Evolutionary conservation across 2,113 vertebrate species (phyloP).

Genomic region (Delphinapterus leucas): DNA sequence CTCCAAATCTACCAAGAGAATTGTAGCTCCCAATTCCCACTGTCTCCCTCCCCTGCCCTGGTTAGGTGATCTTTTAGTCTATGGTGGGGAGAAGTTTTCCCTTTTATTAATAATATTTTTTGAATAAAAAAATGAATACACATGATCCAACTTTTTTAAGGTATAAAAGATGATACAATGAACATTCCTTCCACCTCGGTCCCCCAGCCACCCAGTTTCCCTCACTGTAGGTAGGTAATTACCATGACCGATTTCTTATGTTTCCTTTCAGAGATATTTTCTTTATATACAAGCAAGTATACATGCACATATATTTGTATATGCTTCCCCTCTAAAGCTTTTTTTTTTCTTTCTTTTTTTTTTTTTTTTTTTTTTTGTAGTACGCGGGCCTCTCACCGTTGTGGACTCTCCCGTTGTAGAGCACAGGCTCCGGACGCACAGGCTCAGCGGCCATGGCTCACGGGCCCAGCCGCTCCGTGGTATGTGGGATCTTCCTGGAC

Average conservation of each 20-base stretch:
- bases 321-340: neutral
- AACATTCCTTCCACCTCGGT: neutral
- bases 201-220: neutral
- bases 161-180: neutral
- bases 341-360: neutral
- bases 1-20: neutral
- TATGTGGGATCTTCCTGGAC: too few species aligned
- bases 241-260: neutral
- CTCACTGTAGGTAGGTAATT: neutral
- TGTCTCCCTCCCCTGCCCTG: neutral
- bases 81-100: neutral
- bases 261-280: neutral
- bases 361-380: too few species aligned
- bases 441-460: too few species aligned
- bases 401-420: too few species aligned
- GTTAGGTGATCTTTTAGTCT: neutral
- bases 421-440: too few species aligned
- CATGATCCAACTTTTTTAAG: neutral
- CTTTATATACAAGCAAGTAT: neutral
- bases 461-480: too few species aligned
- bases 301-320: neutral
- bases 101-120: conserved; percentile 3
- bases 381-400: too few species aligned
- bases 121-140: neutral
- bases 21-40: neutral